Conservation (phyloP, 2,113 vertebrate genomes). For the Galemys pyrenaicus region DNA sequence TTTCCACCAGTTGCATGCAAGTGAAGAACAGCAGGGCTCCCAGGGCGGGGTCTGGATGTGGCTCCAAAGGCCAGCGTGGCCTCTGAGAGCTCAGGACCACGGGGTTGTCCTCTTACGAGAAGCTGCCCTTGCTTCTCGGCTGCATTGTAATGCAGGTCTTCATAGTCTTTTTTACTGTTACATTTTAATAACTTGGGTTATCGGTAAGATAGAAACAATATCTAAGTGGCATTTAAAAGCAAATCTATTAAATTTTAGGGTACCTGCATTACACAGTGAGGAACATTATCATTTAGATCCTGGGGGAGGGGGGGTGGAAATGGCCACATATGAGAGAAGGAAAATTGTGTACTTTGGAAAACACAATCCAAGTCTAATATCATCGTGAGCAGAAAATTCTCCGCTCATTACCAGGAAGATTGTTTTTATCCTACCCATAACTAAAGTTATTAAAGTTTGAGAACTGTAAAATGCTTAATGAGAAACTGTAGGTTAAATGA, state of each 20-base stretch:
- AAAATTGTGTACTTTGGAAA: constrained; percentile 66
- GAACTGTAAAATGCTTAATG: constrained; percentile 67
- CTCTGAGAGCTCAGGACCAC: accelerated
- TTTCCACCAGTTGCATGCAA: neutral
- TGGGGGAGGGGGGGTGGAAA: neutral
- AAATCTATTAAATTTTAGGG: constrained; percentile 76
- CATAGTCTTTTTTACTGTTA: constrained; percentile 55
- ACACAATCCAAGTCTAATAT: constrained; percentile 63
- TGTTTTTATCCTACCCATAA: constrained; percentile 70
- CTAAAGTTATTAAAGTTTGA: constrained; percentile 76
- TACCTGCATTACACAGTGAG: constrained; percentile 6
- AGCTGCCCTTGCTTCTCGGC: neutral
- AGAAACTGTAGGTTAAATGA: constrained; percentile 51
- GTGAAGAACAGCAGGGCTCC: neutral
- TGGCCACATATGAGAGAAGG: neutral
- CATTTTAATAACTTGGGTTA: constrained; percentile 77
- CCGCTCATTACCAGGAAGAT: constrained; percentile 67
- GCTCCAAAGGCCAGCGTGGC: neutral
- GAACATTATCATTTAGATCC: constrained; percentile 69
- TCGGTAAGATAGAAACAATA: constrained; percentile 68
- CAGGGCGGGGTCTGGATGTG: no score
- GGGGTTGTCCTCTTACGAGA: neutral
- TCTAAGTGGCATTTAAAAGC: constrained; percentile 73
- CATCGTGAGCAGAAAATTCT: constrained; percentile 61
- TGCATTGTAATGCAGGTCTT: neutral